These are phyloP conservation scores for Todus mexicanus DNA, from an alignment of 2,797 vertebrate genomes.

Conservation along the genomic window DNA sequence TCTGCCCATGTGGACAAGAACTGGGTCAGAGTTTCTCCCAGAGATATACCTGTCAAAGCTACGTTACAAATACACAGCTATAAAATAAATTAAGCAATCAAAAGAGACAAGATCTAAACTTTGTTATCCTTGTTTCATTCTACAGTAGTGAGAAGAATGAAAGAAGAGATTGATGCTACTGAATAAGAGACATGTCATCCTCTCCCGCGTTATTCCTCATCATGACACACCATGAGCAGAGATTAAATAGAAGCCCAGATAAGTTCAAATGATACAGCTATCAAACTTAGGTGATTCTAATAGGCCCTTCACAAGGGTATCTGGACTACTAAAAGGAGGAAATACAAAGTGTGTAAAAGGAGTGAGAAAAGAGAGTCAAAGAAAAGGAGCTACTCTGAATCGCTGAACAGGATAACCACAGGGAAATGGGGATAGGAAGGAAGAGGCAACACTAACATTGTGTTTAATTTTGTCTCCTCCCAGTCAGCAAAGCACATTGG, in stretches of 20 bases:
- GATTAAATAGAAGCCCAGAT: conserved; percentile 6
- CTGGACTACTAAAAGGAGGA: not conserved
- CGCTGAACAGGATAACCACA: not conserved
- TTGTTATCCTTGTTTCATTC: conserved; percentile 32
- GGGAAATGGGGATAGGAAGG: conserved; percentile 5
- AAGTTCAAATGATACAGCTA: conserved; percentile 23
- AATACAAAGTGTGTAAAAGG: not conserved
- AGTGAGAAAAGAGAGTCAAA: not conserved
- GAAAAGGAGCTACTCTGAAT: not conserved
- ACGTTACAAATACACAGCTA: conserved; percentile 11
- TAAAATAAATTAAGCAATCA: conserved; percentile 55
- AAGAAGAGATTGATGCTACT: not conserved
- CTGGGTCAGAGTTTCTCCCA: conserved; percentile 28
- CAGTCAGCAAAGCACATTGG: not conserved
- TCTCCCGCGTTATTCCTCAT: not conserved
- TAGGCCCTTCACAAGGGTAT: not conserved
- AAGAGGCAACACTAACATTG: not conserved
- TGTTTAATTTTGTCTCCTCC: conserved; percentile 10
- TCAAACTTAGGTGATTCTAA: not conserved
- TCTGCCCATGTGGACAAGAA: conserved; percentile 5
- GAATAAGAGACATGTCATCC: not conserved
- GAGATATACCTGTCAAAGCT: conserved; percentile 31
- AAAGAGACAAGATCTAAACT: conserved; percentile 58
- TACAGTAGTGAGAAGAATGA: not conserved
- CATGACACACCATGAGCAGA: not conserved